Conservation (phyloP, 2,888 invertebrate genomes). For the Diadromus collaris region DNA sequence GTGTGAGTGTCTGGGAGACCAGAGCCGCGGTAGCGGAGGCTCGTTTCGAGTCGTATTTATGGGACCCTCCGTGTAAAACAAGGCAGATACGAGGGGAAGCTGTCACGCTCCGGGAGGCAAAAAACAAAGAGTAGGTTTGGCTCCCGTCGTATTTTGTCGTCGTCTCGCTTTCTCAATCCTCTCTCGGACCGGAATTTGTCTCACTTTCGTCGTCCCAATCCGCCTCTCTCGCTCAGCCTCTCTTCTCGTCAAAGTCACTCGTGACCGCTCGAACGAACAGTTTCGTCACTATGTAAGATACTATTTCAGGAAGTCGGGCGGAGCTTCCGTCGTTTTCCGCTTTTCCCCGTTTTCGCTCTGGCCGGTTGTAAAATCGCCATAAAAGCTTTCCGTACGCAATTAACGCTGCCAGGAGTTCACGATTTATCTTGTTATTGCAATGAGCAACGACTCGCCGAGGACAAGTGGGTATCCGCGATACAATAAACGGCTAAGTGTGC, state of each 20-base stretch:
- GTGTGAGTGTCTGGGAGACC: slow-evolving; percentile 3
- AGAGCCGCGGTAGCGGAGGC: slow-evolving; percentile 29
- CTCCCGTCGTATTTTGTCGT: slow-evolving; percentile 48
- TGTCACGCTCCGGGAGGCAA: slow-evolving; percentile 67
- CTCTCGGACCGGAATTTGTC: slow-evolving; percentile 44
- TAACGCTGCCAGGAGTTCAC: slow-evolving; percentile 18
- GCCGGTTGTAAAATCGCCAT: slow-evolving; percentile 1
- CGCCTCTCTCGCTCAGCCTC: slow-evolving; percentile 19
- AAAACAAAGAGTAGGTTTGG: slow-evolving; percentile 67
- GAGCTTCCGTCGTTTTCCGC: slow-evolving; percentile 1
- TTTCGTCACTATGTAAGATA: slow-evolving; percentile 43
- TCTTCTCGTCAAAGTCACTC: slow-evolving; percentile 30
- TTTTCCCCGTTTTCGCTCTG: neutral
- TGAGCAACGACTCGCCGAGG: neutral
- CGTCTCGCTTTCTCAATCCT: slow-evolving; percentile 33
- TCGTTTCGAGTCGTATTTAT: slow-evolving; percentile 67
- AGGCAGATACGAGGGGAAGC: slow-evolving; percentile 66
- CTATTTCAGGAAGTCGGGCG: slow-evolving; percentile 34
- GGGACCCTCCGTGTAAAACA: slow-evolving; percentile 64
- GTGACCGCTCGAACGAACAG: slow-evolving; percentile 18
- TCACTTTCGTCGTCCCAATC: slow-evolving; percentile 32
- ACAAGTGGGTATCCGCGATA: neutral
- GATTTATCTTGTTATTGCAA: slow-evolving; percentile 18
- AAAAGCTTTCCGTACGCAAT: slow-evolving; percentile 26
- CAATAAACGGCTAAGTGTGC: neutral